Evolutionary conservation across 2,113 vertebrate genomes (phyloP), one percentile per base, ranked within the genome.

Genomic region (Dromas ardeola): DNA sequence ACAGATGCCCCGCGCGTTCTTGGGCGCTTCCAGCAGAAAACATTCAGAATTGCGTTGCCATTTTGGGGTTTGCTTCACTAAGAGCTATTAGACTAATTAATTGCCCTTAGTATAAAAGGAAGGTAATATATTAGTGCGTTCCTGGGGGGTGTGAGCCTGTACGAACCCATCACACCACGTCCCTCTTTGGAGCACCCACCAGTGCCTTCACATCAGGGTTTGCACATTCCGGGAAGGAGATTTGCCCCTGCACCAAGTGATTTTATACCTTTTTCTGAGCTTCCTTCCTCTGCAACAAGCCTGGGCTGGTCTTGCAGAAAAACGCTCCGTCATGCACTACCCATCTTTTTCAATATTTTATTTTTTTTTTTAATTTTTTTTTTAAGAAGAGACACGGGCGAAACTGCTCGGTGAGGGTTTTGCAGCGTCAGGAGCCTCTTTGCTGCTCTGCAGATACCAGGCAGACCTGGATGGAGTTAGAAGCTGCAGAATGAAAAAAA

Each of bases 1-100:
- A 22, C 53, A 13, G 67, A 42, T 2, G 11, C 16, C 27, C 5
- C 0, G 0, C 4, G 6, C 0, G 1, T 2, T 4, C 19, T 77
- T 40, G 5, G 61, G 62, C 2, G 5, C 25, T 71, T 27, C 22
- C 43, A 49, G 38, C 49, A 63, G 38, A 66, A 88, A 43, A 34
- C 11, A 20, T 34, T 53, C 27, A 0, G 0, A 69, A 58, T 17
- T 40, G 17, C 25, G 0, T 13, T 34, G 53, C 25, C 34, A 12
- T 49, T 63, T 40, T 2, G 5, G 69, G 19, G 34, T 30, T 69
- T 63, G 53, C 21, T 69, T 42, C 30, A 9, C 38, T 53, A 11
- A 49, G 11, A 72, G 4, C n/a, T 42, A 7, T 55, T 43, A 17
- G 23, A 9, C 59, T 36, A 70, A 79, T 72, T 29, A 81, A 79